Evolutionary conservation across 2,888 invertebrate species (phyloP).

Genomic region (Yponomeuta malinellus): DNA sequence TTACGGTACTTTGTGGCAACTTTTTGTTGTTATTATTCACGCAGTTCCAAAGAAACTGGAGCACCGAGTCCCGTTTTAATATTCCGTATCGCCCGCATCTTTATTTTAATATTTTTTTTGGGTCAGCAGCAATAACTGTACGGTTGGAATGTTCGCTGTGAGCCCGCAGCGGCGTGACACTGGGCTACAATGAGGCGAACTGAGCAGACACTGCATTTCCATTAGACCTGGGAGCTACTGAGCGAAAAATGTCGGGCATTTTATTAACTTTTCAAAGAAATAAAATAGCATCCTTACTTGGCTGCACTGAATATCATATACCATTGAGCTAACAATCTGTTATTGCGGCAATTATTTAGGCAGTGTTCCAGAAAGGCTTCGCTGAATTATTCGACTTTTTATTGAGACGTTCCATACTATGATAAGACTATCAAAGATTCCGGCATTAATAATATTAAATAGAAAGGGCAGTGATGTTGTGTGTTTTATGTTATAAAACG

Average conservation of each 20-base stretch:
- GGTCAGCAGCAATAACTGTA: constrained; percentile 21
- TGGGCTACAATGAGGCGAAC: not conserved
- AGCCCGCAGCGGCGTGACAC: not conserved
- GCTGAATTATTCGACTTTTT: too few species aligned
- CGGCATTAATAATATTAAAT: too few species aligned
- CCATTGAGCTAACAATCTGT: too few species aligned
- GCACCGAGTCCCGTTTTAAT: constrained; percentile 16
- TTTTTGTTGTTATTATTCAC: not conserved
- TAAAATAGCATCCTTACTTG: not conserved
- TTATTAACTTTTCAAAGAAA: not conserved
- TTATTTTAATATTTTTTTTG: constrained; percentile 22
- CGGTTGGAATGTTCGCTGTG: constrained; percentile 17
- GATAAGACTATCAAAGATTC: too few species aligned
- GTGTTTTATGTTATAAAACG: too few species aligned
- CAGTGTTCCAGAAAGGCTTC: not conserved
- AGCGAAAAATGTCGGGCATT: not conserved
- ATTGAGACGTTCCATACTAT: too few species aligned
- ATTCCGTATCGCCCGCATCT: constrained; percentile 17
- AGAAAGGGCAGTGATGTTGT: too few species aligned
- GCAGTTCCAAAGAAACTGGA: constrained; percentile 7
- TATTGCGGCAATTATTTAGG: not conserved
- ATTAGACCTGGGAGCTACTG: constrained; percentile 9
- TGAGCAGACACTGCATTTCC: constrained; percentile 13
- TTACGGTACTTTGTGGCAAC: not conserved
- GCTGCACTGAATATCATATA: not conserved